These are phyloP conservation scores for Cavia aperea DNA, from an alignment of 2,113 vertebrate genomes.

Conservation along the genomic window DNA sequence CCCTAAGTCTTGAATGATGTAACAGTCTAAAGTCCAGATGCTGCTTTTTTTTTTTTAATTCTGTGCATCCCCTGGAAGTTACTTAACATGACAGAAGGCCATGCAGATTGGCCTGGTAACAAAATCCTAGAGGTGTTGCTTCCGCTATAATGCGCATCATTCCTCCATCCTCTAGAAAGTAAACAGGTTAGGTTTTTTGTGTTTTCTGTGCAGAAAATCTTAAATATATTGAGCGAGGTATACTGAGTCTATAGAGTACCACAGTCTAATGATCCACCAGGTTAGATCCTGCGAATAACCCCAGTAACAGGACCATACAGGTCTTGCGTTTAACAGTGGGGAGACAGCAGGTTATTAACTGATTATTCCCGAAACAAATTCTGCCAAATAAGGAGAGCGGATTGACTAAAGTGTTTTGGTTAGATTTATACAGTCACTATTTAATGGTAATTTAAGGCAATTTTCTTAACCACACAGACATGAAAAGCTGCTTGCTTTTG, in stretches of 20 bases:
- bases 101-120: neutral
- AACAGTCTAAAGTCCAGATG: constrained; percentile 20
- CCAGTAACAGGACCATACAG: neutral
- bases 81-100: neutral
- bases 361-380: neutral
- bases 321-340: neutral
- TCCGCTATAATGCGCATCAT: no score
- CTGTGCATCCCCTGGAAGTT: neutral
- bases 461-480: neutral
- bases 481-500: neutral
- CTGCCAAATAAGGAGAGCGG: neutral
- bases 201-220: neutral
- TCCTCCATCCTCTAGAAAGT: neutral
- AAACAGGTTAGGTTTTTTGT: neutral
- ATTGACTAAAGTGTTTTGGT: neutral
- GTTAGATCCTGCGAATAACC: neutral
- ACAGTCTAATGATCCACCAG: neutral
- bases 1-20: constrained; percentile 41
- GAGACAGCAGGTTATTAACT: neutral
- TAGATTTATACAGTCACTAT: neutral
- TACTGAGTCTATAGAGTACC: neutral
- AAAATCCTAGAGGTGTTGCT: neutral
- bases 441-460: neutral
- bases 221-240: neutral
- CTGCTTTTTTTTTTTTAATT: constrained; percentile 21